Evolutionary conservation across 2,113 vertebrate genomes (phyloP).

Genomic region (Hyperopisus bebe): DNA sequence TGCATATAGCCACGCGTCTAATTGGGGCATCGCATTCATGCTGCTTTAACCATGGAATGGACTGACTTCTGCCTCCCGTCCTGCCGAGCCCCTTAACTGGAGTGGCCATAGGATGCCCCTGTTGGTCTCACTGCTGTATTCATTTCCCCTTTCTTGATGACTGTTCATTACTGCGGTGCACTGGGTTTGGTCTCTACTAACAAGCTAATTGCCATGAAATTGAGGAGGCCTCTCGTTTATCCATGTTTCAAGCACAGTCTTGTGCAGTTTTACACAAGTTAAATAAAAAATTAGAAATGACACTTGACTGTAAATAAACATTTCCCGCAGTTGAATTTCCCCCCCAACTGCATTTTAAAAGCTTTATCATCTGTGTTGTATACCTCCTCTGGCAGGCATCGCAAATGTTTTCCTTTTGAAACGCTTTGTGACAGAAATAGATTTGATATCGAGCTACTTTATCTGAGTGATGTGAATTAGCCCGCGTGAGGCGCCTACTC

Average conservation of each 20-base stretch:
- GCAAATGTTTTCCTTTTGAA: slow-evolving; percentile 37
- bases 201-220: slow-evolving; percentile 51
- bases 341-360: slow-evolving; percentile 13
- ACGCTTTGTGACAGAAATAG: slow-evolving; percentile 47
- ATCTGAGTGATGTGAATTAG: slow-evolving; percentile 53
- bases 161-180: slow-evolving; percentile 25
- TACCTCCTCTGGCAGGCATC: slow-evolving; percentile 29
- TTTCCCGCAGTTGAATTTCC: background rate
- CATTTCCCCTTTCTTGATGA: background rate
- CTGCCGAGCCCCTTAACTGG: background rate
- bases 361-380: slow-evolving; percentile 23
- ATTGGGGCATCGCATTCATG: background rate
- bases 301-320: background rate
- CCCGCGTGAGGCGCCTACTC: slow-evolving; percentile 44
- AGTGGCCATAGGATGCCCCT: background rate
- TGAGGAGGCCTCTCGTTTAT: slow-evolving; percentile 40
- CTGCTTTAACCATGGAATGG: background rate
- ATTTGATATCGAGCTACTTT: slow-evolving; percentile 49
- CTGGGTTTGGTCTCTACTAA: slow-evolving; percentile 28
- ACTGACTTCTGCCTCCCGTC: background rate
- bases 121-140: background rate
- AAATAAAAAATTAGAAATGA: slow-evolving; percentile 4
- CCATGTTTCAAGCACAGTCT: slow-evolving; percentile 39
- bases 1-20: background rate
- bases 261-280: slow-evolving; percentile 35